These are phyloP conservation scores for Ranitomeya imitator DNA, from an alignment of 2,113 vertebrate species.

Conservation along the genomic window DNA sequence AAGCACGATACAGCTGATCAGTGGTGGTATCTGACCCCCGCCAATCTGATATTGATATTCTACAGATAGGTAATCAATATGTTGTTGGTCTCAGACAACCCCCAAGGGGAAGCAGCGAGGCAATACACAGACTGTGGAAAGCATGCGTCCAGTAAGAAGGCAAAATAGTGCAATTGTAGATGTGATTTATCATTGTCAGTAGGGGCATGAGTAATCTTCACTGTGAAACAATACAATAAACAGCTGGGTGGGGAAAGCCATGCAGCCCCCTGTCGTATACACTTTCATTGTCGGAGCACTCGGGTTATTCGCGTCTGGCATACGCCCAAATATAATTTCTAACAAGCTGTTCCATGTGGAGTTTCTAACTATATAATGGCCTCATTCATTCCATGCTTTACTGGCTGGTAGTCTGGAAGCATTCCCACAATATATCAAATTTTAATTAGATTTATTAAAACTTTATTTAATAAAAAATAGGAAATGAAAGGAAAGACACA, in stretches of 20 bases:
- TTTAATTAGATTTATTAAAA: constrained; percentile 43
- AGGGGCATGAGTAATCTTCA: neutral
- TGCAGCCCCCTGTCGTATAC: neutral
- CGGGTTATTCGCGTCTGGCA: constrained; percentile 6
- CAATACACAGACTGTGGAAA: too few species aligned
- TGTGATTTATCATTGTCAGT: neutral
- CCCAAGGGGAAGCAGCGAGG: too few species aligned
- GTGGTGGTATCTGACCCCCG: too few species aligned
- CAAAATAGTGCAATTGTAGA: neutral
- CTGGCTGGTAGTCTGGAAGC: constrained; percentile 18
- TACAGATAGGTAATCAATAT: too few species aligned
- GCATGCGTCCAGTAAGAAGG: neutral
- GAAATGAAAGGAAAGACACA: constrained; percentile 15
- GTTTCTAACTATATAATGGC: constrained; percentile 16
- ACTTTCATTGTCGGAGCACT: neutral
- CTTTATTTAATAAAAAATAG: constrained; percentile 35
- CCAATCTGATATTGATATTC: too few species aligned
- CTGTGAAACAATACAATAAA: neutral
- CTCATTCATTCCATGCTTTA: constrained; percentile 43
- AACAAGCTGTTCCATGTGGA: constrained; percentile 36
- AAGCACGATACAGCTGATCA: too few species aligned
- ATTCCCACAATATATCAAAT: constrained; percentile 30
- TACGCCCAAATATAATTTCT: constrained; percentile 19
- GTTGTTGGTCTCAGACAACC: too few species aligned
- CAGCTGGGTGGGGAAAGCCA: neutral